Percentiles rank a stretch among this genome's conserved stretches.
Conservation (phyloP, 2,113 vertebrate genomes). For the Myrmecobius fasciatus region DNA sequence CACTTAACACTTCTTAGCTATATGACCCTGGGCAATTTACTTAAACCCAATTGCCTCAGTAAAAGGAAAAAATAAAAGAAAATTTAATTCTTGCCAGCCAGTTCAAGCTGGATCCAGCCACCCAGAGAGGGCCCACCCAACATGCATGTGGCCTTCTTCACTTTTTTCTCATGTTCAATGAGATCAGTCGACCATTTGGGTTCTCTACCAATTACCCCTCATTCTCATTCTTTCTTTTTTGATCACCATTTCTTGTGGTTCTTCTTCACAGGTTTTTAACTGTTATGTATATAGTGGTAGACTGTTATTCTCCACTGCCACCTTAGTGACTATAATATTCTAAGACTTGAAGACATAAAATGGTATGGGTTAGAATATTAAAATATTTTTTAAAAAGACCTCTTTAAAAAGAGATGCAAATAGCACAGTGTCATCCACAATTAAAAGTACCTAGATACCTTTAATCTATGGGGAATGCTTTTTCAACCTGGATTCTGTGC, state of each 20-base stretch:
- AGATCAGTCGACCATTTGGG: not conserved
- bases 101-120: not conserved
- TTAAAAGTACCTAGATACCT: not conserved
- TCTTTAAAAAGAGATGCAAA: not conserved
- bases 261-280: too few relatives aligned
- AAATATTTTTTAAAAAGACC: not conserved
- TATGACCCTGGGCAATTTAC: too few relatives aligned
- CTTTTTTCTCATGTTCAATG: not conserved
- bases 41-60: too few relatives aligned
- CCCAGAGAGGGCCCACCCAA: too few relatives aligned
- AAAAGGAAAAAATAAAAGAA: too few relatives aligned
- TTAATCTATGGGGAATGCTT: not conserved
- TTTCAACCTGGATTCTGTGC: not conserved
- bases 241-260: not conserved
- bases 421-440: not conserved
- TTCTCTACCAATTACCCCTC: not conserved
- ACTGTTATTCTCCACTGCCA: not conserved
- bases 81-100: not conserved
- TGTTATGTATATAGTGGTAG: not conserved
- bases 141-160: not conserved
- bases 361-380: not conserved
- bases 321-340: not conserved
- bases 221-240: not conserved
- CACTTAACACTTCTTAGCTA: too few relatives aligned
- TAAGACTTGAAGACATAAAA: not conserved